Conservation (phyloP, 2,888 invertebrate genomes). For the Orthosia gothica region DNA sequence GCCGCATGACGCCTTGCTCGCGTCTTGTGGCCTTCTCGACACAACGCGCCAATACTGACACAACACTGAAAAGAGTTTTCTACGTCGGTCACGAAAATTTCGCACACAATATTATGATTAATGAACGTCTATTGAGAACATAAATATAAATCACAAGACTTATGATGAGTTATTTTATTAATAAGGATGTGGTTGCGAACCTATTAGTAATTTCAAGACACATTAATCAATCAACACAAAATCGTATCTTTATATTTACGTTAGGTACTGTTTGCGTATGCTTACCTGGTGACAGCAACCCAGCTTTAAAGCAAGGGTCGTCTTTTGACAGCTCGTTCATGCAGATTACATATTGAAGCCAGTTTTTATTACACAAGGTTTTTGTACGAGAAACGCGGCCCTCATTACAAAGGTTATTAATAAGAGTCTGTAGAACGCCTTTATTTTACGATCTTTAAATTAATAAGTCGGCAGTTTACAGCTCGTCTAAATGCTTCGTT, state of each 20-base stretch:
- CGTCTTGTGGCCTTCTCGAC: conserved; percentile 51
- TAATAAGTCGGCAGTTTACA: conserved; percentile 80
- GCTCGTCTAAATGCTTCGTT: conserved; percentile 74
- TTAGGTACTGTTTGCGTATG: conserved; percentile 4
- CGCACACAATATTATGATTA: conserved; percentile 32
- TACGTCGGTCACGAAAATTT: conserved; percentile 24
- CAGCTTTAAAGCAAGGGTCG: conserved; percentile 61
- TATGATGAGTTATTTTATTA: conserved; percentile 1
- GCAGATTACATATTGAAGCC: conserved; percentile 71
- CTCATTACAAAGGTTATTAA: conserved; percentile 79
- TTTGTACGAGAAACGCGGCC: conserved; percentile 64
- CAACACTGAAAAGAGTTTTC: conserved; percentile 47
- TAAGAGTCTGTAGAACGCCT: conserved; percentile 68
- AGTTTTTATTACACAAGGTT: conserved; percentile 66
- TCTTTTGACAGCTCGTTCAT: conserved; percentile 67
- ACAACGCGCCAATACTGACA: conserved; percentile 41
- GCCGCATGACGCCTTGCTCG: conserved; percentile 63
- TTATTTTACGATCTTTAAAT: conserved; percentile 80
- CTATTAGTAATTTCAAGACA: background rate
- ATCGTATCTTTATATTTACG: background rate
- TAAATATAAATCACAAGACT: conserved; percentile 1
- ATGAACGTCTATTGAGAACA: conserved; percentile 28
- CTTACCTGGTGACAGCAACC: conserved; percentile 39
- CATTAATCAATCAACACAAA: background rate
- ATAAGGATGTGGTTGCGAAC: background rate